phyloP scores from a whole-genome alignment of 2,888 invertebrate species.

The Rugalucina vietnamica region DNA sequence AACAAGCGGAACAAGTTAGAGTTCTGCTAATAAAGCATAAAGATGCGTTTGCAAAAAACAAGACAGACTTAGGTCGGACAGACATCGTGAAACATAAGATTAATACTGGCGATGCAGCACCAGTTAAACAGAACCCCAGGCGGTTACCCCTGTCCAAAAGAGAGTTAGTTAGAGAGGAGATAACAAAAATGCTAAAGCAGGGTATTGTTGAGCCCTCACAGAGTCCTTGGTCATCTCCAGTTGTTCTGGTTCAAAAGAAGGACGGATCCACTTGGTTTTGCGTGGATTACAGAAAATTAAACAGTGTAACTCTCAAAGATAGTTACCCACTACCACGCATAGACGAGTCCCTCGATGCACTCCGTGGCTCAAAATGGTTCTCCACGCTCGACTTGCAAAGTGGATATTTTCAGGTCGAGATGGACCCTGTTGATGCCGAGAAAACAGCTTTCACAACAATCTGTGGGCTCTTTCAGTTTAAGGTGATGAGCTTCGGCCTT shows the following conservation, averaged over 20 bases:
- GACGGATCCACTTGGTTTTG: conserved; percentile 69
- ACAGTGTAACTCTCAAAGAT: conserved; percentile 47
- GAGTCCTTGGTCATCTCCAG: conserved; percentile 80
- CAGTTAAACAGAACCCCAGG: conserved; percentile 18
- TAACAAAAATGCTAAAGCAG: conserved; percentile 22
- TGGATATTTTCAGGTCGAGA: conserved; percentile 2
- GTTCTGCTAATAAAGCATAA: background rate
- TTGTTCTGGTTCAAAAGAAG: conserved; percentile 81
- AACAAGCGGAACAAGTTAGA: background rate
- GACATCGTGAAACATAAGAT: background rate
- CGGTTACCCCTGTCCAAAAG: conserved; percentile 20
- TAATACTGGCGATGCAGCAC: conserved; percentile 1
- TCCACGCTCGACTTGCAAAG: conserved; percentile 32
- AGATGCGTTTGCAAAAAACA: background rate
- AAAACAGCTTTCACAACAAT: conserved; percentile 14
- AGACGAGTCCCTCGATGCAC: conserved; percentile 34
- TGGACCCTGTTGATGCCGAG: background rate
- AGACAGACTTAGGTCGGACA: conserved; percentile 8
- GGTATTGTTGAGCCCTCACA: conserved; percentile 63
- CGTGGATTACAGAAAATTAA: conserved; percentile 71
- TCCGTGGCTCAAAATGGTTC: conserved; percentile 29
- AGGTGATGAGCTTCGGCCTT: conserved; percentile 6
- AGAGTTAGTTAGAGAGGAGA: conserved; percentile 2
- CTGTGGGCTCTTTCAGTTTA: conserved; percentile 11
- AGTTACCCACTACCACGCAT: conserved; percentile 35